Percentiles rank a stretch among this genome's conserved stretches.
phyloP scores from a whole-genome alignment of 53 echinoderm and acorn worm genomes.

The Antedon mediterranea region DNA sequence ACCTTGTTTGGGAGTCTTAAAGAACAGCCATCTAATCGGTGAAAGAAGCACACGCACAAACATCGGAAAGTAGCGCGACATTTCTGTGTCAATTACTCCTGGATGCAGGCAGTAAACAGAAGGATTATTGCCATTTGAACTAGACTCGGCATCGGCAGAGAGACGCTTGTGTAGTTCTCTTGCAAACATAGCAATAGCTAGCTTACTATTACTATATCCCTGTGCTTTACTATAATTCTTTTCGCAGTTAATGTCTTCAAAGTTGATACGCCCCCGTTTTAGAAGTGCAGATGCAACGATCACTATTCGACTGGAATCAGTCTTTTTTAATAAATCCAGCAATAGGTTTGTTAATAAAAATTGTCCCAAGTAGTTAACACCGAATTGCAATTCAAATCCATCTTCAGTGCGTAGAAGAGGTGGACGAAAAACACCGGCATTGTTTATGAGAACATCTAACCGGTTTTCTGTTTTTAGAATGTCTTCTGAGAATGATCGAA shows the following conservation, averaged over 20 bases:
- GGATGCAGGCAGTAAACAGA: constrained; percentile 66
- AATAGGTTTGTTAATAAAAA: constrained; percentile 74
- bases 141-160: constrained; percentile 43
- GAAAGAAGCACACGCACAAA: constrained; percentile 4
- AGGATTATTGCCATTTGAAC: too few species aligned
- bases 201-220: constrained; percentile 64
- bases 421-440: constrained; percentile 56
- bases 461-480: constrained; percentile 35
- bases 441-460: constrained; percentile 71
- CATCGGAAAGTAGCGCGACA: constrained; percentile 31
- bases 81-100: constrained; percentile 62
- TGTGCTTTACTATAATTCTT: constrained; percentile 32
- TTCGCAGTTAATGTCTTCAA: constrained; percentile 39
- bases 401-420: constrained; percentile 55
- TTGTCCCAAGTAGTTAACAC: constrained; percentile 79
- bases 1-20: constrained; percentile 69
- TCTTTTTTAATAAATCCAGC: constrained; percentile 38
- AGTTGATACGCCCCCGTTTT: constrained; percentile 50
- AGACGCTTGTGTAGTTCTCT: constrained; percentile 58
- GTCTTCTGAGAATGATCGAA: constrained; percentile 59
- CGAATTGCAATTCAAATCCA: constrained; percentile 73
- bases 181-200: constrained; percentile 68
- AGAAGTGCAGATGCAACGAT: constrained; percentile 59
- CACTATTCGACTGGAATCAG: constrained; percentile 52
- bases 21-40: constrained; percentile 57